These are phyloP conservation scores for Ischnus inquisitorius DNA, from an alignment of 2,888 invertebrate genomes.

Conservation along the genomic window DNA sequence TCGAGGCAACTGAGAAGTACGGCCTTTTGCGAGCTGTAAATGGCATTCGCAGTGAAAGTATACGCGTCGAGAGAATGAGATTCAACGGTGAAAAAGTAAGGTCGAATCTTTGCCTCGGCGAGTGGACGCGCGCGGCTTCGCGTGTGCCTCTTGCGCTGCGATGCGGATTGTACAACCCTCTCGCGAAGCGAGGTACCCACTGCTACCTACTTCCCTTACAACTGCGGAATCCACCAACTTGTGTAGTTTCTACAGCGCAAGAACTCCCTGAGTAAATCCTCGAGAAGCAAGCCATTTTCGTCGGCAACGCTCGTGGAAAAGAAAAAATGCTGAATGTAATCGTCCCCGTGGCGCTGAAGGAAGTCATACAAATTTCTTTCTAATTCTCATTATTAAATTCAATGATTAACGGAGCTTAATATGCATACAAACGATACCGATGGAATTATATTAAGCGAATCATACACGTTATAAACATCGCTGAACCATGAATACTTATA, in stretches of 20 bases:
- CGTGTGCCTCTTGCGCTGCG: neutral
- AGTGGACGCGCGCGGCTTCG: constrained; percentile 5
- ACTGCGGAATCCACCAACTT: neutral
- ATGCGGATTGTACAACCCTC: constrained; percentile 1
- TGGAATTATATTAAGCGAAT: no score
- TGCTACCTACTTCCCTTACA: neutral
- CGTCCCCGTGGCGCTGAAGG: neutral
- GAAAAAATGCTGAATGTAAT: neutral
- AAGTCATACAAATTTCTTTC: no score
- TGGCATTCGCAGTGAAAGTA: neutral
- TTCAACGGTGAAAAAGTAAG: neutral
- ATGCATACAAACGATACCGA: no score
- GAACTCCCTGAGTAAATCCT: neutral
- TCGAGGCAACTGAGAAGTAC: neutral
- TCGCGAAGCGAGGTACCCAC: neutral
- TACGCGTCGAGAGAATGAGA: neutral
- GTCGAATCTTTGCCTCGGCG: neutral
- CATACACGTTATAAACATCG: no score
- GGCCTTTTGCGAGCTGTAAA: neutral
- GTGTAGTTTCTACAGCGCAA: neutral
- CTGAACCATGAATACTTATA: neutral
- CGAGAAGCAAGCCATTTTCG: neutral
- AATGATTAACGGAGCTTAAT: no score
- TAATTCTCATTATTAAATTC: no score
- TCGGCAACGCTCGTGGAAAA: neutral